phyloP scores from a whole-genome alignment of 1,140 invertebrate genomes.

The Pogonomyrmex barbatus region DNA sequence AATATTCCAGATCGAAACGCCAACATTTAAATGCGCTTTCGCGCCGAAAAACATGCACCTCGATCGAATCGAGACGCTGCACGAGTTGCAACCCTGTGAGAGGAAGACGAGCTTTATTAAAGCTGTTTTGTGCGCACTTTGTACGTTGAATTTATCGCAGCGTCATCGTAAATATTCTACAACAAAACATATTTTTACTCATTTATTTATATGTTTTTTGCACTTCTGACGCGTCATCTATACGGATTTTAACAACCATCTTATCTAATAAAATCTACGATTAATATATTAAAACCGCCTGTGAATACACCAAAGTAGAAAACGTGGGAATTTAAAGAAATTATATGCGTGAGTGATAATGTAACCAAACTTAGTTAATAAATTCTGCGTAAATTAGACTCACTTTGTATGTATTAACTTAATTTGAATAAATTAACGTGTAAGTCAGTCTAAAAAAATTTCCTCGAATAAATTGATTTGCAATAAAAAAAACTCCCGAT shows the following conservation, averaged over 20 bases:
- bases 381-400: neutral
- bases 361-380: neutral
- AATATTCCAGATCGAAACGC: constrained; percentile 35
- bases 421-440: neutral
- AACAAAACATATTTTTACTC: neutral
- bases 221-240: neutral
- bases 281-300: neutral
- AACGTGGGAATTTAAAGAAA: constrained; percentile 3
- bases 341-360: neutral
- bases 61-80: neutral
- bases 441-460: neutral
- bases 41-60: neutral
- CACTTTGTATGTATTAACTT: neutral
- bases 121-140: too few relatives aligned
- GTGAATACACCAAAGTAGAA: neutral
- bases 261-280: constrained; percentile 6
- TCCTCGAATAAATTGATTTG: too few relatives aligned
- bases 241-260: neutral
- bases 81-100: neutral
- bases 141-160: constrained; percentile 18
- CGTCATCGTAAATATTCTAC: constrained; percentile 12
- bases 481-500: too few relatives aligned
- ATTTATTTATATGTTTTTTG: constrained; percentile 2
- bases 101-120: neutral
- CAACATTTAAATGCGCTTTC: constrained; percentile 8